Evolutionary conservation across 2,888 invertebrate genomes (phyloP).

Genomic region (Agelastica alni): DNA sequence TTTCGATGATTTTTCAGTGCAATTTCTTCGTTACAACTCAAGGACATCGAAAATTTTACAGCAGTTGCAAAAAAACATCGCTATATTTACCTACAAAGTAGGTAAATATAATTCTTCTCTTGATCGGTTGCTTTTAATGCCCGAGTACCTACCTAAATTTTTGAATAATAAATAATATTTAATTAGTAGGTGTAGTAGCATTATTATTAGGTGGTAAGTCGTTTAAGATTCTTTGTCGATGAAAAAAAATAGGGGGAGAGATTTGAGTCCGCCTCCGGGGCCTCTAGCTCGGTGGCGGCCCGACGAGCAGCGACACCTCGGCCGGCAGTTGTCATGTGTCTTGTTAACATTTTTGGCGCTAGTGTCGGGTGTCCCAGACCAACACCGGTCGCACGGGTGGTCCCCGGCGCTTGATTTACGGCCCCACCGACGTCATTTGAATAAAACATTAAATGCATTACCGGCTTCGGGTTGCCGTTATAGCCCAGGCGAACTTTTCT

Average conservation of each 20-base stretch:
- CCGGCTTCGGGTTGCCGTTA: conserved; percentile 13
- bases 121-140: too few species aligned
- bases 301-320: conserved; percentile 40
- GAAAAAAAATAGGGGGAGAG: conserved; percentile 5
- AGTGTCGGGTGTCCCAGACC: conserved; percentile 55
- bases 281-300: conserved; percentile 4
- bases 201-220: too few species aligned
- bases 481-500: conserved; percentile 2
- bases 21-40: too few species aligned
- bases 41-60: too few species aligned
- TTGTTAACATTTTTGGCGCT: conserved; percentile 60
- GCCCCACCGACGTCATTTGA: conserved; percentile 55
- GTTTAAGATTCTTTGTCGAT: conserved; percentile 16
- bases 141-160: too few species aligned
- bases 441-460: conserved; percentile 48
- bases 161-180: too few species aligned
- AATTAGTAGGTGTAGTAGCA: too few species aligned
- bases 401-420: conserved; percentile 53
- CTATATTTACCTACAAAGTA: too few species aligned
- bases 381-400: conserved; percentile 53
- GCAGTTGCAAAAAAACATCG: too few species aligned
- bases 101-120: too few species aligned
- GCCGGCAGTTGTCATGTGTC: conserved; percentile 56
- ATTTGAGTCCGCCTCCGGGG: conserved; percentile 7
- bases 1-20: too few species aligned